phyloP scores from a whole-genome alignment of 2,113 vertebrate species.

The Mastomys coucha region DNA sequence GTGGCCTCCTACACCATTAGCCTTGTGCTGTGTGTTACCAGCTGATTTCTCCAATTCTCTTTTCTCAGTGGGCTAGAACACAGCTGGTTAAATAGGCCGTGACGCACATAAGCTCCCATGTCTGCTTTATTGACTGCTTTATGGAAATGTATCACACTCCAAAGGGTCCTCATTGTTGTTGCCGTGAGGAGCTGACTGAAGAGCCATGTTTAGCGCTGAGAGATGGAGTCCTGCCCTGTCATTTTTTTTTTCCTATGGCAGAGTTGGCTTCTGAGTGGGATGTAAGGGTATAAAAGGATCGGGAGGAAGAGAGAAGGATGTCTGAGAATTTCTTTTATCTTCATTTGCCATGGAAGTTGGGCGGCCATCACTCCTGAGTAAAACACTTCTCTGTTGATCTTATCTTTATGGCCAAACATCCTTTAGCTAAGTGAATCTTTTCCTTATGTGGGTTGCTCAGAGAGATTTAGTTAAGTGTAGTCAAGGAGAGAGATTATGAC shows the following conservation, averaged over 20 bases:
- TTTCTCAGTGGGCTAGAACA: slow-evolving; percentile 71
- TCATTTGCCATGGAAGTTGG: slow-evolving; percentile 44
- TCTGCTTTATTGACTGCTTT: slow-evolving; percentile 76
- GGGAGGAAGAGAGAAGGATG: slow-evolving; percentile 25
- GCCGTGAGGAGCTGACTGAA: not conserved
- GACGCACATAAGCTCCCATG: slow-evolving; percentile 71
- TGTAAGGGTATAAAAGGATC: slow-evolving; percentile 11
- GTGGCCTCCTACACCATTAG: slow-evolving; percentile 35
- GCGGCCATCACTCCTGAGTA: slow-evolving; percentile 3
- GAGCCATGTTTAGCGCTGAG: slow-evolving; percentile 50
- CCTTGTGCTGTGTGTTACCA: slow-evolving; percentile 60
- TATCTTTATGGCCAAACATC: slow-evolving; percentile 70
- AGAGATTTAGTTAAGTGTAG: slow-evolving; percentile 61
- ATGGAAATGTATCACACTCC: slow-evolving; percentile 71
- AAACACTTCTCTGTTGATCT: slow-evolving; percentile 52
- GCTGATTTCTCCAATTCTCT: slow-evolving; percentile 71
- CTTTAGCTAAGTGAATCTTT: slow-evolving; percentile 59
- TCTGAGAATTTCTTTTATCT: slow-evolving; percentile 67
- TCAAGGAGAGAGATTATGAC: slow-evolving; percentile 58
- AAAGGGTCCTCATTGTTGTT: slow-evolving; percentile 57
- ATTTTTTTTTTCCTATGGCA: not conserved
- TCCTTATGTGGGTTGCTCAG: slow-evolving; percentile 52
- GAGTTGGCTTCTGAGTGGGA: not conserved
- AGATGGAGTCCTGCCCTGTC: slow-evolving; percentile 48
- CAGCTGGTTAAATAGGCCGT: slow-evolving; percentile 76